Evolutionary conservation across 2,797 vertebrate species (phyloP), one percentile per base, ranked within the genome.

Genomic region (Coreius guichenoti): DNA sequence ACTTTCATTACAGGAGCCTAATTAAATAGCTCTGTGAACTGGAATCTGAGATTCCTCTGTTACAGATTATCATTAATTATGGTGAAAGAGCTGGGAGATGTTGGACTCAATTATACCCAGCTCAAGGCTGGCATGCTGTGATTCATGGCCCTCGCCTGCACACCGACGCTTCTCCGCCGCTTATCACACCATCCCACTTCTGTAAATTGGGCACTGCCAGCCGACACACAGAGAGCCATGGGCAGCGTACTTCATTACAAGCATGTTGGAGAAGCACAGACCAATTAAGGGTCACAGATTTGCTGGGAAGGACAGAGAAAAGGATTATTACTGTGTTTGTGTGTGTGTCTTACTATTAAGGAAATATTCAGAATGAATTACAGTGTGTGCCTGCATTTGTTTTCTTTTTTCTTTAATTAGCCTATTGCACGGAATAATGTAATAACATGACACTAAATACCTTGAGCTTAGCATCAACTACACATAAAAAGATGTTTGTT

Each of bases 21-120:
- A 99, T 99, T 99, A 99, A 99, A 99, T 98, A 99, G 98, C 98
- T 99, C 98, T 99, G 97, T 99, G 98, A 99, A 99, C 98, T 99
- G 98, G 98, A 99, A 99, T 99, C 98, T 99, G 97, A 99, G 98
- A 99, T 99, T 99, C 97, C 98, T 98, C 98, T 98, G 97, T 99
- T 99, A 99, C 98, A 99, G 98, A 99, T 99, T 99, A 99, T 99
- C 98, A 99, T 99, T 99, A 99, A 99, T 99, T 99, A 99, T 98
- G 98, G 97, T 98, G 98, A 99, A 99, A 99, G 97, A 99, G 98
- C 97, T 99, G 97, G 95, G 98, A 99, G 98, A 99, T 99, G 98
- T 98, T 99, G 98, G 98, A 99, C 98, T 99, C 98, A 99, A 99
- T 99, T 99, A 99, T 99, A 98, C 98, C 98, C 96, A 96, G 97